These are phyloP conservation scores for Halotydeus destructor DNA, from an alignment of 1,140 invertebrate genomes.

Conservation along the genomic window DNA sequence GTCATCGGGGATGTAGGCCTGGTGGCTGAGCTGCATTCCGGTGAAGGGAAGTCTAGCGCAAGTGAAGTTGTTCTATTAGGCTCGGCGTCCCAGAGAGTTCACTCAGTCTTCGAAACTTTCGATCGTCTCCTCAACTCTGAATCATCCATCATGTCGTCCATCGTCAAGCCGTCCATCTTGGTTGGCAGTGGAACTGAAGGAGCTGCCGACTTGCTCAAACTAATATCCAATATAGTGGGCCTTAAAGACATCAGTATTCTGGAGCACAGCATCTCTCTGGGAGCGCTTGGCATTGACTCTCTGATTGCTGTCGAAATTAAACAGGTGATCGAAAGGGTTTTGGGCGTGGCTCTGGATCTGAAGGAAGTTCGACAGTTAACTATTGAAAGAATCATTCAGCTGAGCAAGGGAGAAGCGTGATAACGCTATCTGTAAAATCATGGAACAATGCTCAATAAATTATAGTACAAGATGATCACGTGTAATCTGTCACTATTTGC, in stretches of 20 bases:
- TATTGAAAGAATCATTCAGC: slow-evolving; percentile 9
- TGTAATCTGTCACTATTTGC: too few relatives aligned
- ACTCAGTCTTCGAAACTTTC: slow-evolving; percentile 59
- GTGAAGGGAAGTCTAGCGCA: slow-evolving; percentile 64
- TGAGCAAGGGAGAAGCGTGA: too few relatives aligned
- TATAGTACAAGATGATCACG: too few relatives aligned
- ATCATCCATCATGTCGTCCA: slow-evolving; percentile 6
- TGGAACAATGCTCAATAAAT: too few relatives aligned
- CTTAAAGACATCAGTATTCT: slow-evolving; percentile 6
- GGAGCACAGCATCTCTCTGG: slow-evolving; percentile 42
- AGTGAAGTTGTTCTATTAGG: slow-evolving; percentile 75
- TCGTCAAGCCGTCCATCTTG: slow-evolving; percentile 1
- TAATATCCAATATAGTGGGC: slow-evolving; percentile 6
- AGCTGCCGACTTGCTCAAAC: slow-evolving; percentile 1
- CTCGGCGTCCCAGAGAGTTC: slow-evolving; percentile 73
- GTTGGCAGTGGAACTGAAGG: background rate
- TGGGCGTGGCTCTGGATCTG: slow-evolving; percentile 5
- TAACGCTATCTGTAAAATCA: too few relatives aligned
- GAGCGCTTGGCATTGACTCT: slow-evolving; percentile 86
- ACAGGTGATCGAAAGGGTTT: slow-evolving; percentile 11
- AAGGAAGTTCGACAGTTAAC: slow-evolving; percentile 12
- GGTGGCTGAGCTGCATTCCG: slow-evolving; percentile 56
- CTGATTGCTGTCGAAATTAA: slow-evolving; percentile 94
- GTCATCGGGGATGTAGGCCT: slow-evolving; percentile 88
- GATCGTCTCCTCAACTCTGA: slow-evolving; percentile 40